phyloP scores from a whole-genome alignment of 2,113 vertebrate genomes.

The Leptodactylus fuscus region DNA sequence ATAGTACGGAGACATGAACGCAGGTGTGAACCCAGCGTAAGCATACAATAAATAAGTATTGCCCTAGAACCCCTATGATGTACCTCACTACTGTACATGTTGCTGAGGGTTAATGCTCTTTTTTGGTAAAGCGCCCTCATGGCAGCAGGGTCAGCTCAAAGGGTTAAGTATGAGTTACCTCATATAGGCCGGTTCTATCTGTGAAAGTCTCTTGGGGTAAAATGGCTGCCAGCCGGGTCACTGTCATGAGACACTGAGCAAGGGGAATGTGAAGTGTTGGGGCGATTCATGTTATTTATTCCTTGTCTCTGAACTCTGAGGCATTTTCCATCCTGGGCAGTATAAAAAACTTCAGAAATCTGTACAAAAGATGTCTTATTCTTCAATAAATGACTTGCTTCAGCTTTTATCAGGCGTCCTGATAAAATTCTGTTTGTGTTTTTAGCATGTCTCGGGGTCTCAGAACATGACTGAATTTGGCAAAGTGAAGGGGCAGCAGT shows the following conservation, averaged over 20 bases:
- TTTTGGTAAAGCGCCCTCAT: neutral
- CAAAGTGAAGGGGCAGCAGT: too few relatives aligned
- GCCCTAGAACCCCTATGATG: too few relatives aligned
- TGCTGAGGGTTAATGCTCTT: neutral
- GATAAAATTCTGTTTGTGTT: neutral
- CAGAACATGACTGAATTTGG: too few relatives aligned
- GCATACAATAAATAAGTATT: too few relatives aligned
- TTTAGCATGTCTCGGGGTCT: neutral
- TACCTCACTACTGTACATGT: too few relatives aligned
- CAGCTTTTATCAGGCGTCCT: neutral
- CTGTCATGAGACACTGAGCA: constrained; percentile 47
- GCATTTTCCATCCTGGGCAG: neutral
- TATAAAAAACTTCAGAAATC: neutral
- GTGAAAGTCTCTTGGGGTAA: neutral
- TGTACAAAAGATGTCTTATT: constrained; percentile 3
- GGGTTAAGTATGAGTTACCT: neutral
- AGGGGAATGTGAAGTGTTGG: constrained; percentile 22
- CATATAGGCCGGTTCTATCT: neutral
- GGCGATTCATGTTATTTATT: constrained; percentile 8
- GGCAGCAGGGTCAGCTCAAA: too few relatives aligned
- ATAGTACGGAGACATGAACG: too few relatives aligned
- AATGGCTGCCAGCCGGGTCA: constrained; percentile 29
- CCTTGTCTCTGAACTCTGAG: neutral
- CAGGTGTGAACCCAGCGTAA: too few relatives aligned
- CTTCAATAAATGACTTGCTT: neutral